A percentile compares a stretch with the other conserved stretches of the same genome.
Evolutionary conservation across 2,797 vertebrate species (phyloP).

Genomic region (Acanthornis magna): DNA sequence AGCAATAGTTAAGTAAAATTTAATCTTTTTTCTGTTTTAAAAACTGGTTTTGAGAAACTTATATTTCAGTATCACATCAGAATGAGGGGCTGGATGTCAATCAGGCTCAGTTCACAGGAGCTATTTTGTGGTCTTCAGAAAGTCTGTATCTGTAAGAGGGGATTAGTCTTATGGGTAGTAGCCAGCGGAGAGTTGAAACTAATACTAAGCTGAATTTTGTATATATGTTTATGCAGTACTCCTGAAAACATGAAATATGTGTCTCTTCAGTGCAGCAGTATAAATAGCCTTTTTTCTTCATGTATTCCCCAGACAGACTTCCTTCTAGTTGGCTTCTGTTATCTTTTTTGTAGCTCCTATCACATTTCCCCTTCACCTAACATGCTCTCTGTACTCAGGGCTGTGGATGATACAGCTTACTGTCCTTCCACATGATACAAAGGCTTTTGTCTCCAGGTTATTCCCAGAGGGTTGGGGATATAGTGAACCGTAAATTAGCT

Average conservation of each 20-base stretch:
- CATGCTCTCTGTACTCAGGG: not conserved
- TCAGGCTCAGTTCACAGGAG: not conserved
- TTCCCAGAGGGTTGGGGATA: not conserved
- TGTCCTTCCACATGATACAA: not conserved
- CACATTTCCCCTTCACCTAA: not conserved
- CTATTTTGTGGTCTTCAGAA: not conserved
- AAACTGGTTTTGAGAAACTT: not conserved
- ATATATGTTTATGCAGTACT: not conserved
- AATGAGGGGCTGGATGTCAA: not conserved
- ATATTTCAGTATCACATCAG: not conserved
- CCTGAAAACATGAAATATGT: not conserved
- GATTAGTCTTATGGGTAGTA: not conserved
- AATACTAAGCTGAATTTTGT: not conserved
- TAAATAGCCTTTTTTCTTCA: not conserved
- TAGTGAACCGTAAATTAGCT: not conserved
- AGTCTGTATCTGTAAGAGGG: not conserved
- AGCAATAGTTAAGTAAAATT: not conserved
- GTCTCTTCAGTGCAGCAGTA: not conserved
- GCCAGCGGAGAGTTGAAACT: not conserved
- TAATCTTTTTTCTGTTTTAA: not conserved
- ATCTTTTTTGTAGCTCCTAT: not conserved
- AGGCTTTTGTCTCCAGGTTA: constrained; percentile 5
- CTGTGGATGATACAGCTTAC: not conserved
- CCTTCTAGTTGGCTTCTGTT: not conserved
- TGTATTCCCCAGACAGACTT: not conserved